Evolutionary conservation across 2,113 vertebrate genomes (phyloP).

Genomic region (Siniperca chuatsi): DNA sequence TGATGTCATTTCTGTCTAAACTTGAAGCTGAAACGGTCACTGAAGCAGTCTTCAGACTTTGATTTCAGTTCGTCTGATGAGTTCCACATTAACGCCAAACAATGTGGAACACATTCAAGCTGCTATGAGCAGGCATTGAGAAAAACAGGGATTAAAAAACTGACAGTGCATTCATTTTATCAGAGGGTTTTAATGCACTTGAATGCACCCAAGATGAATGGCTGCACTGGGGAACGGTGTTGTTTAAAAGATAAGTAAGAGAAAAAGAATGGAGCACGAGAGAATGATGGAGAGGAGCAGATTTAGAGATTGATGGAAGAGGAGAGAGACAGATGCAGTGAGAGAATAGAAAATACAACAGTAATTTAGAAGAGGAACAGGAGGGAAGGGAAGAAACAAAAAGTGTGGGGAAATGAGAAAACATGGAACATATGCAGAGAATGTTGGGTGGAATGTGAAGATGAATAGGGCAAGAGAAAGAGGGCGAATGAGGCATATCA

Average conservation of each 20-base stretch:
- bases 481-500: slow-evolving; percentile 7
- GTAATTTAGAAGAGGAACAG: slow-evolving; percentile 25
- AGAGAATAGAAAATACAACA: slow-evolving; percentile 39
- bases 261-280: slow-evolving; percentile 40
- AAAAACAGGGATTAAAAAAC: slow-evolving; percentile 47
- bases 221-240: slow-evolving; percentile 18
- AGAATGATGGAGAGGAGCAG: slow-evolving; percentile 52
- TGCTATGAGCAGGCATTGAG: neutral
- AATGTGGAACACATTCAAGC: slow-evolving; percentile 19
- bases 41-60: neutral
- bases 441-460: slow-evolving; percentile 16
- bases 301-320: slow-evolving; percentile 42
- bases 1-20: slow-evolving; percentile 17
- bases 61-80: too few species aligned
- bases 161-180: slow-evolving; percentile 46
- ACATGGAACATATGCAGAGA: slow-evolving; percentile 14
- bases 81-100: neutral
- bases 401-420: slow-evolving; percentile 28
- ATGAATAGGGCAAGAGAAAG: slow-evolving; percentile 26
- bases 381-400: neutral
- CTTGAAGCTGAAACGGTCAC: neutral
- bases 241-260: slow-evolving; percentile 56
- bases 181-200: slow-evolving; percentile 42
- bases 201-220: slow-evolving; percentile 56
- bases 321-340: slow-evolving; percentile 10